Evolutionary conservation across 2,797 vertebrate species (phyloP), one percentile per base, ranked within the genome.

Genomic region (Schizopygopsis malacanthus): DNA sequence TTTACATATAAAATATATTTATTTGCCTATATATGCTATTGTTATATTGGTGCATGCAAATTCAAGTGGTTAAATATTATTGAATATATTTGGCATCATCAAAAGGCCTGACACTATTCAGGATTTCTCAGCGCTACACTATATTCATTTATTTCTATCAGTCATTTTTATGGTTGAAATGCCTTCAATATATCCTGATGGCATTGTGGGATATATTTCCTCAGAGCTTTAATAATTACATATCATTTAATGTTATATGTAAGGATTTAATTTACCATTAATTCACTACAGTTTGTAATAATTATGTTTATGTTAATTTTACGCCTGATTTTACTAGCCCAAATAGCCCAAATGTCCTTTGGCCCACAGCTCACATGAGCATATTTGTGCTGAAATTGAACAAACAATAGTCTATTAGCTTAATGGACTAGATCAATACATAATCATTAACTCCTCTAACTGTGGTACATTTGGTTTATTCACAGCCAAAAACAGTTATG

Each of bases 311-410:
- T 54, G 7, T 8, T 20, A 8, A 56, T 39, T 15, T 56, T 41
- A 39, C 33, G 0, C 6, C 13, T 59, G 0, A 56, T 77, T 15
- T 15, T 22, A 39, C 25, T 28, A 28, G 25, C 25, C 25, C n/a
- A n/a, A n/a, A 33, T 15, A 56, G 28, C 18, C 9, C 28, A 20
- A n/a, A 9, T 6, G 39, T 1, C 28, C 12, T 20, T 59, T 16
- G 20, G 12, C 52, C 20, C 20, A 37, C 9, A 3, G 72, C 47
- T 76, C 18, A 54, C 52, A 56, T 22, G 73, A 76, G 10, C 9
- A 33, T 18, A 39, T 76, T 22, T n/a, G 28, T 77, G 50, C 50
- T 56, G 50, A 77, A 77, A 54, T 15, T 77, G 28, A 77, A 39
- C 73, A 77, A 77, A 54, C 33, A 54, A 56, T 39, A 4, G 18